Evolutionary conservation across 2,797 vertebrate genomes (phyloP).

Genomic region (Phylloscopus collybita): DNA sequence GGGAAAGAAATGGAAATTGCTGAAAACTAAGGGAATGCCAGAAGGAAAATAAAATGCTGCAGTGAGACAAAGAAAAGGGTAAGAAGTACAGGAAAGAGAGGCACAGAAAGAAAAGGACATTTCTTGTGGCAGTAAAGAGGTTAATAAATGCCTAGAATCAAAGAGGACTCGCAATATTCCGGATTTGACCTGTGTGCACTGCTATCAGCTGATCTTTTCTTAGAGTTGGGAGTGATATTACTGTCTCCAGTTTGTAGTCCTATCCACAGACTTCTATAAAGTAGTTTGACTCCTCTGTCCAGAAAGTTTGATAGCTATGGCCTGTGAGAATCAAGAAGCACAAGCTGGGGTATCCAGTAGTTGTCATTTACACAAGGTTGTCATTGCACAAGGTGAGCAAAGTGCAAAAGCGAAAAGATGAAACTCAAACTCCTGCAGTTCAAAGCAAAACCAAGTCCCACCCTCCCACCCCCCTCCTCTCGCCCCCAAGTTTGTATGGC

Average conservation of each 20-base stretch:
- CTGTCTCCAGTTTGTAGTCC: neutral
- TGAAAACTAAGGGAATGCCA: neutral
- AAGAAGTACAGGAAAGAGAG: neutral
- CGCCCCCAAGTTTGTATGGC: rapidly evolving
- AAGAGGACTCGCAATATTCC: neutral
- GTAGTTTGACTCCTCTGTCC: neutral
- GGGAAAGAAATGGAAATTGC: neutral
- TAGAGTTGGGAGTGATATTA: neutral
- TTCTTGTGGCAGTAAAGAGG: neutral
- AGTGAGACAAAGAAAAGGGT: neutral
- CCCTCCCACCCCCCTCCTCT: no score
- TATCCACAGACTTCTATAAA: neutral
- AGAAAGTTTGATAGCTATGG: neutral
- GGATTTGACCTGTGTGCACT: neutral
- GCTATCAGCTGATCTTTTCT: neutral
- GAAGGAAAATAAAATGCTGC: neutral
- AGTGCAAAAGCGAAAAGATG: neutral
- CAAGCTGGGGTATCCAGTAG: neutral
- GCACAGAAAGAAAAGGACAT: neutral
- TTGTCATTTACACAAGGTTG: neutral
- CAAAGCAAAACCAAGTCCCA: neutral
- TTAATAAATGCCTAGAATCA: neutral
- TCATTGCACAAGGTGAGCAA: neutral
- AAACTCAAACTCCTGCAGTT: neutral
- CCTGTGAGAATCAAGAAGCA: neutral